These are phyloP conservation scores for Myotis yumanensis DNA, from an alignment of 2,113 vertebrate species.

Conservation along the genomic window DNA sequence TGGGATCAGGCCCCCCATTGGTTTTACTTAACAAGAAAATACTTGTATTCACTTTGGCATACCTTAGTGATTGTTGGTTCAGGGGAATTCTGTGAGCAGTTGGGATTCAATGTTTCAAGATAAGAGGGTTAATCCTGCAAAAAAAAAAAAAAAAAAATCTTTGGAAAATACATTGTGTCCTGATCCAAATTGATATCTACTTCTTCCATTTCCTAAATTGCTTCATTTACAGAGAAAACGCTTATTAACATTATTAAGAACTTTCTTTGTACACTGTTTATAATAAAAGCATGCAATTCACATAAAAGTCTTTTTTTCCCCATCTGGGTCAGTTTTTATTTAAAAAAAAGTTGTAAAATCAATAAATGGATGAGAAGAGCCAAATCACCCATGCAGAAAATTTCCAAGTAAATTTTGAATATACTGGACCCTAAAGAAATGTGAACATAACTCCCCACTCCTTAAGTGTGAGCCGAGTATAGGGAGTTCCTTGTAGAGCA, in stretches of 20 bases:
- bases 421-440: not conserved
- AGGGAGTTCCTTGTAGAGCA: not conserved
- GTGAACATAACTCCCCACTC: too few relatives aligned
- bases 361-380: not conserved
- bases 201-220: not conserved
- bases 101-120: not conserved
- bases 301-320: not conserved
- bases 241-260: not conserved
- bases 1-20: not conserved
- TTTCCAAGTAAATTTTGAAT: not conserved
- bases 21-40: slow-evolving; percentile 37
- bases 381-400: not conserved
- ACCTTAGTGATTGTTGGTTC: slow-evolving; percentile 14
- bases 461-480: not conserved
- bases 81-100: slow-evolving; percentile 8
- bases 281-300: not conserved
- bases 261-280: not conserved
- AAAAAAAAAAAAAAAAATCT: not conserved
- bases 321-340: not conserved
- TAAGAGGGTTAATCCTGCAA: not conserved
- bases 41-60: not conserved
- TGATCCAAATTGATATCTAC: not conserved
- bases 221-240: not conserved
- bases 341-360: not conserved
- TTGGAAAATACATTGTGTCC: not conserved